Evolutionary conservation across 2,113 vertebrate genomes (phyloP), one percentile per base, ranked within the genome.

Genomic region (Pluvialis apricaria): DNA sequence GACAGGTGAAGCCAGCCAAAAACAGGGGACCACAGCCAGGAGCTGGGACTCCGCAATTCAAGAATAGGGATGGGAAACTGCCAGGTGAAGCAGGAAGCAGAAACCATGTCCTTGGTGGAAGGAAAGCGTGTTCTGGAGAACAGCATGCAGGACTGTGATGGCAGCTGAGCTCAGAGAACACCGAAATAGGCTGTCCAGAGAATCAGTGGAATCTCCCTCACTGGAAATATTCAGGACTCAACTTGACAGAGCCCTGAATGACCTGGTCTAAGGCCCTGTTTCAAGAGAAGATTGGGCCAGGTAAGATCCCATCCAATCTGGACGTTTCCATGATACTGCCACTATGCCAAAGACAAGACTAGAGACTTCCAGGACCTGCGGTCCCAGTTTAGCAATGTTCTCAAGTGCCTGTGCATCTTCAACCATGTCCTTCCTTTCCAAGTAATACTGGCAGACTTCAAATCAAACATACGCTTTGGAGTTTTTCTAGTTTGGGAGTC

Each of bases 21-120:
- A 90, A 21, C 34, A 34, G 31, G 25, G 15, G 17, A 86, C 6
- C 52, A 51, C 25, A 24, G 19, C 38, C 80, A 55, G 26, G 10
- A 72, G 47, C 29, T 69, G 29, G 25, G 24, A 69, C 25, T 68
- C 36, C 5, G 3, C 38, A 86, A 26, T 5, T 79, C 15, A 47
- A 32, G 36, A 77, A 66, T 1, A 6, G 31, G 32, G 68, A 64
- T 11, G 22, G 38, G 34, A 80, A 65, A 57, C 11, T 34, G 54
- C 13, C 28, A 72, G 14, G 58, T 60, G 54, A 11, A 73, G 26
- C 31, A 72, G 24, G 7, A 54, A 91, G 20, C 5, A 86, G 54
- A 93, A 75, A 81, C 10, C 0, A 0, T 3, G 12, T 34, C n/a
- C 15, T 13, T 57, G 36, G 31, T 11, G 31, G 20, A 80, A 72